Evolutionary conservation across 2,113 vertebrate species (phyloP).

Genomic region (Mellivora capensis): DNA sequence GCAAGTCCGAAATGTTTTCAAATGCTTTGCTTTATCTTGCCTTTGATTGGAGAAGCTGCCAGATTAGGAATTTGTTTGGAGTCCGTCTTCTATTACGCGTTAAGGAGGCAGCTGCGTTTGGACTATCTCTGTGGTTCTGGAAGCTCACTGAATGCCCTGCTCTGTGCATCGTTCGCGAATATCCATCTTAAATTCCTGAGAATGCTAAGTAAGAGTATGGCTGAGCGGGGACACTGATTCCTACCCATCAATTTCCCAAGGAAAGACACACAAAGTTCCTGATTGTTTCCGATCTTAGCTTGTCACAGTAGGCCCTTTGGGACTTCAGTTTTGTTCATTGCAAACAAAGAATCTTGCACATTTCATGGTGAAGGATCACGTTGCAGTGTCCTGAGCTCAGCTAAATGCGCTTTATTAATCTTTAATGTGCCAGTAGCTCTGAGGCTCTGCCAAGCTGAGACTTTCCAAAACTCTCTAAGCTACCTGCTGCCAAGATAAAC

Average conservation of each 20-base stretch:
- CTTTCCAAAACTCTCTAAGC: conserved; percentile 64
- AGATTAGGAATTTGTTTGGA: background rate
- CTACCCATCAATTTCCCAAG: background rate
- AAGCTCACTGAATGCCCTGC: background rate
- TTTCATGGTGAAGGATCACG: conserved; percentile 67
- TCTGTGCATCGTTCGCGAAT: background rate
- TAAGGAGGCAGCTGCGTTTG: background rate
- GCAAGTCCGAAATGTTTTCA: conserved; percentile 13
- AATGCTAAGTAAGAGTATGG: background rate
- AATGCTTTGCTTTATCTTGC: background rate
- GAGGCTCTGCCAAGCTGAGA: conserved; percentile 61
- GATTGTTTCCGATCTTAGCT: conserved; percentile 38
- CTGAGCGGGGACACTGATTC: conserved; percentile 17
- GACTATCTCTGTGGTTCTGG: background rate
- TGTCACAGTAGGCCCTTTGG: background rate
- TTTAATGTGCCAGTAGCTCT: conserved; percentile 74
- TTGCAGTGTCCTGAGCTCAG: conserved; percentile 62
- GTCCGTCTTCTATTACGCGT: background rate
- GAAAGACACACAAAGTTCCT: conserved; percentile 25
- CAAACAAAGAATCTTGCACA: conserved; percentile 71
- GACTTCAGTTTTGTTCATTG: conserved; percentile 58
- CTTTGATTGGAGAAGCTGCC: background rate
- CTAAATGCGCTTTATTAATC: conserved; percentile 79
- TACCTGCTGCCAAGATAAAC: conserved; percentile 76
- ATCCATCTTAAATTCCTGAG: background rate